These are phyloP conservation scores for Diorhabda sublineata DNA, from an alignment of 1,140 invertebrate species.

Conservation along the genomic window DNA sequence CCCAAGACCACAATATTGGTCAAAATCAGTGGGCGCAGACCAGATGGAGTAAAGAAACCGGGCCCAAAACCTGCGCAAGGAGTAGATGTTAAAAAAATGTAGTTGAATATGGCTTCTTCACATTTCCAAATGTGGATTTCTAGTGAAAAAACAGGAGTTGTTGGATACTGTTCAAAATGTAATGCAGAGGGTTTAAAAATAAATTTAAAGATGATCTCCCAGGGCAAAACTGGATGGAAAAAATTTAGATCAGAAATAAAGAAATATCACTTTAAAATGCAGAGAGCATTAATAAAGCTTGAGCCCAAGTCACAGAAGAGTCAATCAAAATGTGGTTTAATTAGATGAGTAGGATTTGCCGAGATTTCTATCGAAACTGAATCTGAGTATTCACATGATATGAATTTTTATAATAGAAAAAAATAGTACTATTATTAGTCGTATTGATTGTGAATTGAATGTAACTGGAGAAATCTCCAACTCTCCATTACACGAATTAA, in stretches of 20 bases:
- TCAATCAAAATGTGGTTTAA: constrained; percentile 11
- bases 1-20: constrained; percentile 33
- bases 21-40: constrained; percentile 27
- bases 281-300: constrained; percentile 18
- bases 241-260: constrained; percentile 11
- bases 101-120: constrained; percentile 30
- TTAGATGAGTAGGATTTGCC: background rate
- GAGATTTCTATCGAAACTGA: constrained; percentile 11
- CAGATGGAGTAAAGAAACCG: constrained; percentile 30
- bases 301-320: constrained; percentile 18
- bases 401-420: constrained; percentile 5
- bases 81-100: constrained; percentile 31
- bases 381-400: constrained; percentile 1
- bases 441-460: constrained; percentile 4
- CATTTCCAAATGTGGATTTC: constrained; percentile 13
- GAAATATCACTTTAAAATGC: constrained; percentile 12
- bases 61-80: constrained; percentile 32
- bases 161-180: background rate
- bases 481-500: constrained; percentile 3
- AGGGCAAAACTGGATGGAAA: constrained; percentile 3
- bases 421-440: constrained; percentile 9
- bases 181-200: constrained; percentile 1
- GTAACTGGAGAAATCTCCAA: constrained; percentile 5
- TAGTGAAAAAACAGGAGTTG: constrained; percentile 5
- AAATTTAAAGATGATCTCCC: constrained; percentile 9